Evolutionary conservation across 2,888 invertebrate genomes (phyloP), one percentile per base, ranked within the genome.

Genomic region (Ophion ventricosus): DNA sequence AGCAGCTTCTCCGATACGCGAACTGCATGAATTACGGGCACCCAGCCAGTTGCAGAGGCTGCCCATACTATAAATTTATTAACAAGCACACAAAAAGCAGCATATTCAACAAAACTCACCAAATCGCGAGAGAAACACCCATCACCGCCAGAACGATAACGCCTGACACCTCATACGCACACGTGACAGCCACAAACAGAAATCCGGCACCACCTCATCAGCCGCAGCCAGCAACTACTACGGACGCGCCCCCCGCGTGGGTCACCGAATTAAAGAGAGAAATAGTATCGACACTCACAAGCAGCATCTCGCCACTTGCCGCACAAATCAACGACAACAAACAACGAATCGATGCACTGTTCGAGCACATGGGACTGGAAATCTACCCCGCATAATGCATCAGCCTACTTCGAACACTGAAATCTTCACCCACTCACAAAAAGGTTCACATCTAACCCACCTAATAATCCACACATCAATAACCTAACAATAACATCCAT

Each of bases 1-100:
- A 67, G 56, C 8, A 17, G 0, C 10, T 11, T 1, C 43, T 82
- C 3, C 23, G 56, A 17, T 85, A 73, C 35, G 75, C 77, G 0
- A 78, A 82, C 57, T 82, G 82, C 26, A 35, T 26, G 0, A n/a
- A 43, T 10, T 0, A 14, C 0, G 82, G 82, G 1, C 82, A 85
- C 49, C 82, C 80, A 11, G 82, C 82, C 2, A 75, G 57, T 2
- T 85, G 82, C 40, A 61, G 23, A 49, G 85, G 82, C 1, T 85
- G 76, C 56, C 40, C 61, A 0, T 83, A 61, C 17, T 64, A 72
- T 8, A 82, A 80, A 73, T 54, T 54, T 54, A 54, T 54, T 3
- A 11, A 54, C 11, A 11, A 54, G 2, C 49, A 17, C 17, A 10
- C 49, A 17, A 54, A 17, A 17, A 54, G 10, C 49, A 54, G 7